phyloP scores from a whole-genome alignment of 2,797 vertebrate genomes.

The Crocodylus rhombifer region DNA sequence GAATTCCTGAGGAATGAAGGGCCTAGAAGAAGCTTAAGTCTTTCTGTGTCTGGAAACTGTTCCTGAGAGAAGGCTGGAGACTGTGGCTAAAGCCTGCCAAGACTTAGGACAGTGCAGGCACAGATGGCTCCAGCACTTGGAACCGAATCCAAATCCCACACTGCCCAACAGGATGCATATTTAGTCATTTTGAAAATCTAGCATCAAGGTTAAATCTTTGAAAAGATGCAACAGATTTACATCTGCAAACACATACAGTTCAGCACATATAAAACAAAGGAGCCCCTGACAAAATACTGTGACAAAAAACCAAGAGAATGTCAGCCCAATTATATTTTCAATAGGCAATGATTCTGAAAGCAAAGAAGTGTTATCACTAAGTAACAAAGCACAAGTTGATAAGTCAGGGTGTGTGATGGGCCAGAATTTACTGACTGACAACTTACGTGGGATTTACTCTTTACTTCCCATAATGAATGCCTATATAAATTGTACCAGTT shows the following conservation, averaged over 20 bases:
- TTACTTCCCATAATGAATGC: background rate
- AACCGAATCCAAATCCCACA: too few species aligned
- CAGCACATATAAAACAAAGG: background rate
- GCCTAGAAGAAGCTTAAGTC: too few species aligned
- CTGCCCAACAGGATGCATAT: too few species aligned
- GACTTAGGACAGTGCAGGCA: too few species aligned
- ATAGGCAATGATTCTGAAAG: background rate
- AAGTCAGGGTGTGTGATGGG: background rate
- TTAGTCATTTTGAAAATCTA: accelerated
- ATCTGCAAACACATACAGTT: background rate
- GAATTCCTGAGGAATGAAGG: too few species aligned
- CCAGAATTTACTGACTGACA: background rate
- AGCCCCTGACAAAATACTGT: background rate
- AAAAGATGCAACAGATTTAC: background rate
- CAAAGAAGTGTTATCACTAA: accelerated
- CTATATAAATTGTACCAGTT: background rate
- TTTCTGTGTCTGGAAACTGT: too few species aligned
- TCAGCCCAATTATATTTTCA: background rate
- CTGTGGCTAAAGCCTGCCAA: too few species aligned
- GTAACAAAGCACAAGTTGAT: background rate
- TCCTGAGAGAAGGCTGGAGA: too few species aligned
- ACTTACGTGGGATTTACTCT: background rate
- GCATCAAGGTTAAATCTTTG: background rate
- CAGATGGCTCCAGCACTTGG: too few species aligned
- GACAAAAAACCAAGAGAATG: background rate